phyloP scores from a whole-genome alignment of 2,113 vertebrate genomes.

The Megaptera novaeangliae region DNA sequence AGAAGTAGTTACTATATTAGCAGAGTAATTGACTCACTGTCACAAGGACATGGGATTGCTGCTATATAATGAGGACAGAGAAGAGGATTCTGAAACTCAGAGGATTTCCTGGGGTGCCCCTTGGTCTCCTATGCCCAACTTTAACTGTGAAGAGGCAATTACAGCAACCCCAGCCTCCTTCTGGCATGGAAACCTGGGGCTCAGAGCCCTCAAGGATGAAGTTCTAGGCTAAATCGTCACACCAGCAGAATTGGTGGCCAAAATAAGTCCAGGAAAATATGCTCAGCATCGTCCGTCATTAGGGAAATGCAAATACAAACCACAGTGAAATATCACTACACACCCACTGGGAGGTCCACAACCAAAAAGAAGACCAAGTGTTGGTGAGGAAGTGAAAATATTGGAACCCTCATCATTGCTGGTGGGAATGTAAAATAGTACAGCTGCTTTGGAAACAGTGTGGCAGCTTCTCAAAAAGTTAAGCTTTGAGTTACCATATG shows the following conservation, averaged over 20 bases:
- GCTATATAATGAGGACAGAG: neutral
- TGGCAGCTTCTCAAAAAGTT: neutral
- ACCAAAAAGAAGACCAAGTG: neutral
- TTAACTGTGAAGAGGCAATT: neutral
- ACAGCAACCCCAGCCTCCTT: neutral
- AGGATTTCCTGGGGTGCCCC: neutral
- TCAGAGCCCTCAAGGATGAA: neutral
- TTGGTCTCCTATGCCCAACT: neutral
- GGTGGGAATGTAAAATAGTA: neutral
- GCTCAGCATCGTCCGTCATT: neutral
- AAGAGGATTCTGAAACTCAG: neutral
- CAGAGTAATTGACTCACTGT: neutral
- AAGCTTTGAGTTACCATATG: neutral
- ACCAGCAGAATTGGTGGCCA: neutral
- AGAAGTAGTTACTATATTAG: neutral
- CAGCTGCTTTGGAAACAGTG: neutral
- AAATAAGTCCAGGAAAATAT: neutral
- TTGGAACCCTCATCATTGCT: neutral
- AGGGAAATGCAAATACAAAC: neutral
- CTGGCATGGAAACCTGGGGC: neutral
- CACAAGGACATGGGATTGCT: neutral
- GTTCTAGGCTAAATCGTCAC: neutral
- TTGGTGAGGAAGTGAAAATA: neutral
- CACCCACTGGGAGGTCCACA: neutral
- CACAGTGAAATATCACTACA: neutral